Base-by-base conservation (phyloP, 2,888 invertebrate species). In the Lasius platythorax region DNA sequence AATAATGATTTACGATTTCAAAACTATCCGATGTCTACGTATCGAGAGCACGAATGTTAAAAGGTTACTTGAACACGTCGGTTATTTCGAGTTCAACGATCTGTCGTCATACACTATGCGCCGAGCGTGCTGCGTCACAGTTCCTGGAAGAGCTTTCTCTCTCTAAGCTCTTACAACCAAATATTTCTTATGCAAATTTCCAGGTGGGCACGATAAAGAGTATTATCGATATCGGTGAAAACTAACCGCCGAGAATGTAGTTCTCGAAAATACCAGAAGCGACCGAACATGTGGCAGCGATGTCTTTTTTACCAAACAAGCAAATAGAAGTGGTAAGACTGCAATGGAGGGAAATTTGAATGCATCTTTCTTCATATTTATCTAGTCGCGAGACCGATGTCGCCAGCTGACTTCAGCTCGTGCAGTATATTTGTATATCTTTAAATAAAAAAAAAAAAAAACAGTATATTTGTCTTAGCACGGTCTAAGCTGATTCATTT, bases 401-500 rank as follows among this genome's bases (percentile, higher is more conserved):
- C 50, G 5, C 18, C 18, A 50, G 18, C 6, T 50, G 18, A 18
- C 11, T 18, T 18, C 18, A 50, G 3, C 43, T 43, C 43, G 18
- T 50, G 43, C 50, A 18, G 5, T 18, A 50, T 56, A 67, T 63
- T 33, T 66, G 18, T 85, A 23, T 23, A 23, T 23, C 23, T 23
- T 23, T 23, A 23, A 23, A 23, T 23, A 23, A 23, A 23, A 23
- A 23, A 23, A 23, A 23, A 23, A 23, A 23, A 23, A 23, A 23
- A 23, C 23, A 23, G 23, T 23, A 23, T 56, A 67, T 63, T 33
- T 64, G 18, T 85, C 87, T 76, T 50, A 96, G 98, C 93, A 98
- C 98, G 0, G 96, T 99, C 33, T 96, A 97, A 95, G 98, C 97
- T 0, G 99, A 99, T 94, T 97, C 97, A 85, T 99, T 99, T 94